phyloP scores from a whole-genome alignment of 2,888 invertebrate genomes.

The Homarus gammarus region DNA sequence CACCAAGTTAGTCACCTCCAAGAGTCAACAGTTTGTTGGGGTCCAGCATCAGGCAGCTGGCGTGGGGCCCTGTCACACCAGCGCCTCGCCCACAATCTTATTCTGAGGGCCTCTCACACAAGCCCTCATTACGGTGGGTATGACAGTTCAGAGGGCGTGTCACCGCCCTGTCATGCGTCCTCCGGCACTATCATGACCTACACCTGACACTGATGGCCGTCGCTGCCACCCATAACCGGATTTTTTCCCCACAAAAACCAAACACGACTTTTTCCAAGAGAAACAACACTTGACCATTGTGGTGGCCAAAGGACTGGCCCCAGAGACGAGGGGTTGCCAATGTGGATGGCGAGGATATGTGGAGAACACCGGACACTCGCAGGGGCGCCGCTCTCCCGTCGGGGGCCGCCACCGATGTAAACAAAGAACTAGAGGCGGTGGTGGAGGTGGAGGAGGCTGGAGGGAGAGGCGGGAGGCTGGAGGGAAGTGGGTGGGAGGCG shows the following conservation, averaged over 20 bases:
- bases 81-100: no score
- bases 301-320: background rate
- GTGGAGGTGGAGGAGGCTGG: conserved; percentile 9
- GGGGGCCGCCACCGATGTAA: conserved; percentile 44
- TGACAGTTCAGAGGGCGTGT: no score
- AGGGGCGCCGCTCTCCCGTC: conserved; percentile 47
- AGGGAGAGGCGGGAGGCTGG: background rate
- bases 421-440: conserved; percentile 46
- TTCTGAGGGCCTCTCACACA: background rate
- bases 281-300: conserved; percentile 26
- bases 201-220: background rate
- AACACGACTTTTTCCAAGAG: background rate
- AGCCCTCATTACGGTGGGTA: background rate
- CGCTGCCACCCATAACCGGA: background rate
- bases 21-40: background rate
- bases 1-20: no score
- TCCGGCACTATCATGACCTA: background rate
- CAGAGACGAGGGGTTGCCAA: background rate
- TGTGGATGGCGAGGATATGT: background rate
- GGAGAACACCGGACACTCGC: conserved; percentile 26
- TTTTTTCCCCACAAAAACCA: background rate
- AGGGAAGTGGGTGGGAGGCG: background rate
- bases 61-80: no score
- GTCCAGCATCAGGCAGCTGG: no score
- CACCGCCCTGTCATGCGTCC: background rate